These are phyloP conservation scores for Bombus fervidus DNA, from an alignment of 1,140 invertebrate genomes.

Conservation along the genomic window DNA sequence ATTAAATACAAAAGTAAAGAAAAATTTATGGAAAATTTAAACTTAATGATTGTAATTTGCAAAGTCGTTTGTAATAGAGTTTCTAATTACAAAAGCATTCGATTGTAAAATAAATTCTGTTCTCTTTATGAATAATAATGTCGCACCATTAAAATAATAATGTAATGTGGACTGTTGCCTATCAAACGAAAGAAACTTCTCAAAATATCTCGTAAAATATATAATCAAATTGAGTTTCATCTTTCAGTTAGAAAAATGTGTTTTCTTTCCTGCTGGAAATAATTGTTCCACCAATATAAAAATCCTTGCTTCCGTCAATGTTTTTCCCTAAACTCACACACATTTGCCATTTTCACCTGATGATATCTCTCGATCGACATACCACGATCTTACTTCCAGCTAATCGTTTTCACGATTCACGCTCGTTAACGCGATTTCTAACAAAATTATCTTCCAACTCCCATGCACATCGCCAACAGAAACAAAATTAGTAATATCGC, in stretches of 20 bases:
- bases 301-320: neutral
- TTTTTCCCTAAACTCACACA: neutral
- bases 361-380: neutral
- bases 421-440: neutral
- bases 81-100: neutral
- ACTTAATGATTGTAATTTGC: neutral
- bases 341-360: conserved; percentile 10
- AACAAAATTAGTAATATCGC: neutral
- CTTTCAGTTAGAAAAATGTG: neutral
- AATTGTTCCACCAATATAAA: neutral
- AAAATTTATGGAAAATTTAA: neutral
- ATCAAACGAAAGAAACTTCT: neutral
- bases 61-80: neutral
- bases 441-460: neutral
- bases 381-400: conserved; percentile 12
- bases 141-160: too few species aligned
- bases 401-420: neutral
- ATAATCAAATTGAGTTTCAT: neutral
- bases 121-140: neutral
- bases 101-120: neutral
- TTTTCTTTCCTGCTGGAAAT: neutral
- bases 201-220: neutral
- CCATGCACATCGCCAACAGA: neutral
- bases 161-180: too few species aligned
- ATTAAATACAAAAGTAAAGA: too few species aligned